Evolutionary conservation across 2,888 invertebrate genomes (phyloP).

Genomic region (Tryphoninae sp.): DNA sequence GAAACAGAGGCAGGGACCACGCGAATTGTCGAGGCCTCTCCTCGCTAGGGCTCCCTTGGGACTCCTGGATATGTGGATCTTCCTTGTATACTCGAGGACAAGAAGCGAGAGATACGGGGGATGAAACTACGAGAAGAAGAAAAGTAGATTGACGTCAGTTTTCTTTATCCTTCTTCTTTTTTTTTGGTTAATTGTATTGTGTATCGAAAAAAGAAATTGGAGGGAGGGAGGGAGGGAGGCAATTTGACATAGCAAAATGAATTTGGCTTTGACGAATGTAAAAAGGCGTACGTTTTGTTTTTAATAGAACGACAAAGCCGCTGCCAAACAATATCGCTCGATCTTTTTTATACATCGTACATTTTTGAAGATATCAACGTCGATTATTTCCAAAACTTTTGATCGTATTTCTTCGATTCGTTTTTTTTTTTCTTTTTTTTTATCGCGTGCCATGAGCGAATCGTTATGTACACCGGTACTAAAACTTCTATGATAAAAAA

Average conservation of each 20-base stretch:
- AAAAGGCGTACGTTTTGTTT: too few species aligned
- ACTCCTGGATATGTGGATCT: slow-evolving; percentile 17
- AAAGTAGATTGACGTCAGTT: slow-evolving; percentile 5
- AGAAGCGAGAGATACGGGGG: neutral
- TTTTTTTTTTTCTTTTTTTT: too few species aligned
- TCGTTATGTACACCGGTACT: slow-evolving; percentile 13
- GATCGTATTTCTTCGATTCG: too few species aligned
- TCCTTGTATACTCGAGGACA: slow-evolving; percentile 25
- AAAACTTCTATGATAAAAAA: slow-evolving; percentile 36
- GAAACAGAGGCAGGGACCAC: neutral
- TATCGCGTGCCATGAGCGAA: neutral
- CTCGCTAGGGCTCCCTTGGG: slow-evolving; percentile 33
- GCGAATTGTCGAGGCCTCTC: slow-evolving; percentile 43
- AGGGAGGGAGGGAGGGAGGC: too few species aligned
- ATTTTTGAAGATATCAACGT: neutral
- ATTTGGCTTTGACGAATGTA: too few species aligned
- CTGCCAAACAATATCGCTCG: too few species aligned
- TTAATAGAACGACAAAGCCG: too few species aligned
- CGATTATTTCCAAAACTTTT: neutral
- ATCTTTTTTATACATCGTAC: neutral
- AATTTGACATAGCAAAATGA: too few species aligned
- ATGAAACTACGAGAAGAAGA: neutral
- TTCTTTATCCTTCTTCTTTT: too few species aligned
- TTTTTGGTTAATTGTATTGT: too few species aligned
- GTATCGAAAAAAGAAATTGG: too few species aligned